Percentiles rank a stretch among this genome's conserved stretches.
Evolutionary conservation across 2,888 invertebrate species (phyloP).

Genomic region (Rhabditoides inermis): DNA sequence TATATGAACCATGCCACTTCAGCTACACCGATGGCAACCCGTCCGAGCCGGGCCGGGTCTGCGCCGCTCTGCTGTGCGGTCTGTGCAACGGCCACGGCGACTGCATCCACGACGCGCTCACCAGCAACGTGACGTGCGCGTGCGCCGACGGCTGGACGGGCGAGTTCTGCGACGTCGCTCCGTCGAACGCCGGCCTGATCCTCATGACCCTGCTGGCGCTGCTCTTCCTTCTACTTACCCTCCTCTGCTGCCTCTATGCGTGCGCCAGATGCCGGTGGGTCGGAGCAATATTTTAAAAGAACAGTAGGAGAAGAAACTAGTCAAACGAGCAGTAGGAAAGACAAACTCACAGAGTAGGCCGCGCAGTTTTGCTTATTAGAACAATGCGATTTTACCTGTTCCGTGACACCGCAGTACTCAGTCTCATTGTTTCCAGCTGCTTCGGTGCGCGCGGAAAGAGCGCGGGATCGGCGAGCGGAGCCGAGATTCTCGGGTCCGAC

Average conservation of each 20-base stretch:
- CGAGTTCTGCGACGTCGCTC: conserved; percentile 26
- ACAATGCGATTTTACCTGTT: too few species aligned
- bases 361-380: too few species aligned
- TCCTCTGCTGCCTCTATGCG: conserved; percentile 39
- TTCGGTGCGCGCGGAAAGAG: conserved; percentile 27
- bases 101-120: conserved; percentile 39
- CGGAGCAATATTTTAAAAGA: neutral
- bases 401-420: too few species aligned
- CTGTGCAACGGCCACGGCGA: conserved; percentile 50
- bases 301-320: too few species aligned
- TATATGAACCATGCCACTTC: neutral
- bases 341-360: too few species aligned
- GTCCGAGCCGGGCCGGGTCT: conserved; percentile 42
- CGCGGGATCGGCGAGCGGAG: conserved; percentile 22
- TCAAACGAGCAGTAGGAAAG: too few species aligned
- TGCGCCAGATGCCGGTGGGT: conserved; percentile 28
- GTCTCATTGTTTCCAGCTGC: conserved; percentile 13
- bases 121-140: conserved; percentile 42
- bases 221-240: conserved; percentile 47
- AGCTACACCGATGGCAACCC: conserved; percentile 45
- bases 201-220: conserved; percentile 47
- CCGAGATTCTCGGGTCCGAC: conserved; percentile 29
- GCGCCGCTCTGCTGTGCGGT: conserved; percentile 40
- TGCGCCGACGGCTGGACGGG: conserved; percentile 42
- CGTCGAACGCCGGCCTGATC: conserved; percentile 33